phyloP scores from a whole-genome alignment of 2,113 vertebrate genomes.

The Notothenia rossii region DNA sequence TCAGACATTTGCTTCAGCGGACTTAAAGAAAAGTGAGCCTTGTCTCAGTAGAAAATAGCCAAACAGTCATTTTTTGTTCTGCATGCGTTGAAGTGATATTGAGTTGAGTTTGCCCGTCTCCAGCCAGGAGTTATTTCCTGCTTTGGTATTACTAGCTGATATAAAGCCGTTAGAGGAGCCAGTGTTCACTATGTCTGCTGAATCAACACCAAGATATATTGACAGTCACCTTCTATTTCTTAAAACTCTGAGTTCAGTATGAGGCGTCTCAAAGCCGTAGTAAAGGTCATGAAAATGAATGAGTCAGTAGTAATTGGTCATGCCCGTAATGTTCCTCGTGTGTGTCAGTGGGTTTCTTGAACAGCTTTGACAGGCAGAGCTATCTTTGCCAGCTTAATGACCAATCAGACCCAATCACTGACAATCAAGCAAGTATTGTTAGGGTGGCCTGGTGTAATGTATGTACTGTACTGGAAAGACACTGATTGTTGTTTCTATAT shows the following conservation, averaged over 20 bases:
- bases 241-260: background rate
- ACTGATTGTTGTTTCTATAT: background rate
- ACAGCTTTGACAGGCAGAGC: background rate
- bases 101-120: background rate
- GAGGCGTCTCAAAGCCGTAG: background rate
- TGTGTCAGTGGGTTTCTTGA: background rate
- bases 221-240: background rate
- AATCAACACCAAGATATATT: background rate
- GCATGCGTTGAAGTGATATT: background rate
- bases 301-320: background rate
- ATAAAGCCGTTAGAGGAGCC: background rate
- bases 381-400: background rate
- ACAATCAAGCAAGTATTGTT: background rate
- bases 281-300: background rate
- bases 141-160: background rate
- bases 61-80: background rate
- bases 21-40: background rate
- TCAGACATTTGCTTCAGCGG: background rate
- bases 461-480: background rate
- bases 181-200: background rate
- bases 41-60: background rate
- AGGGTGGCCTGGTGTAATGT: no score
- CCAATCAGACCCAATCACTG: constrained; percentile 5
- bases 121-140: background rate
- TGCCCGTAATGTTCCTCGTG: background rate